Percentiles rank a stretch among this genome's conserved stretches.
These are phyloP conservation scores for Coenobita brevimanus DNA, from an alignment of 1,140 invertebrate genomes.

Conservation along the genomic window DNA sequence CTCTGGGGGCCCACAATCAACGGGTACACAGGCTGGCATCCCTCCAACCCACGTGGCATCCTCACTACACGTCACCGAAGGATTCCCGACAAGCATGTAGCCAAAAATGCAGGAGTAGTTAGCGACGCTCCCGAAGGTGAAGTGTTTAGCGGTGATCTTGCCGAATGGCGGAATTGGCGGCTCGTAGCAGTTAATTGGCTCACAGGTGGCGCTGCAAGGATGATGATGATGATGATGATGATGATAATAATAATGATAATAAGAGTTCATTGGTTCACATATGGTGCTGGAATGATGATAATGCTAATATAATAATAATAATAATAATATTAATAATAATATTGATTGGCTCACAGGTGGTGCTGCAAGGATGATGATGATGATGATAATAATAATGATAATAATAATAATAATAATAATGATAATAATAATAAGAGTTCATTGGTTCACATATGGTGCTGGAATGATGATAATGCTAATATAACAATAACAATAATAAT, in stretches of 20 bases:
- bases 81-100: constrained; percentile 72
- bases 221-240: background rate
- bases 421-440: too few species aligned
- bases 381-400: too few species aligned
- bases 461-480: too few species aligned
- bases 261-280: too few species aligned
- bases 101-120: constrained; percentile 75
- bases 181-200: constrained; percentile 70
- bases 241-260: too few species aligned
- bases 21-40: constrained; percentile 70
- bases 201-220: constrained; percentile 66
- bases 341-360: too few species aligned
- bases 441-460: constrained; percentile 40
- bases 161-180: constrained; percentile 68
- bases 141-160: constrained; percentile 70
- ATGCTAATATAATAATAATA: too few species aligned
- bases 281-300: constrained; percentile 15
- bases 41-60: constrained; percentile 70
- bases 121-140: constrained; percentile 74
- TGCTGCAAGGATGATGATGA: too few species aligned
- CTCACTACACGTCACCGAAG: constrained; percentile 46
- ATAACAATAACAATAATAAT: too few species aligned
- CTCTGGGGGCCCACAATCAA: constrained; percentile 70
- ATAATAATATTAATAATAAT: too few species aligned
- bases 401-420: too few species aligned